These are phyloP conservation scores for Oscheius myriophilus DNA, from an alignment of 2,888 invertebrate species.

Conservation along the genomic window DNA sequence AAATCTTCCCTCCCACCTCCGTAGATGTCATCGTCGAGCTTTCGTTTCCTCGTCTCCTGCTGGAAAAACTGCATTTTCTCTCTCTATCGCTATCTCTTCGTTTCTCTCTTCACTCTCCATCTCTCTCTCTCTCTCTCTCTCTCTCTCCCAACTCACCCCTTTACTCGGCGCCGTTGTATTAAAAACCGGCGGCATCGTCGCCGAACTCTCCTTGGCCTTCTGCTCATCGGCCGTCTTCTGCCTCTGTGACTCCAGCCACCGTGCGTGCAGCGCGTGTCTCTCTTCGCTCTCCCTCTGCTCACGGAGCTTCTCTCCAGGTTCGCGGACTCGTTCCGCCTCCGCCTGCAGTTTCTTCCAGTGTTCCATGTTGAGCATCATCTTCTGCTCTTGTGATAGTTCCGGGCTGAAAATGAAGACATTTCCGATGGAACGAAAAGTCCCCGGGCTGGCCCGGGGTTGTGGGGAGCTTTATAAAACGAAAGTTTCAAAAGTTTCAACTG, in stretches of 20 bases:
- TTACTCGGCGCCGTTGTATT: slow-evolving; percentile 11
- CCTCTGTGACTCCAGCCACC: not conserved
- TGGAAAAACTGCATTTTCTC: too few species aligned
- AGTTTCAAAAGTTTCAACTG: too few species aligned
- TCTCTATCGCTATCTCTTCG: not conserved
- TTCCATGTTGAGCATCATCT: not conserved
- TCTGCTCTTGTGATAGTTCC: not conserved
- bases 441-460: too few species aligned
- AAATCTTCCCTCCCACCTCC: too few species aligned
- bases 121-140: slow-evolving; percentile 11
- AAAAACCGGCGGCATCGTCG: not conserved
- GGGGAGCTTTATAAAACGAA: too few species aligned
- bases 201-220: slow-evolving; percentile 11
- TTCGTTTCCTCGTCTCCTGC: too few species aligned
- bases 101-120: slow-evolving; percentile 8
- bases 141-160: not conserved
- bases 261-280: not conserved
- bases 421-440: too few species aligned
- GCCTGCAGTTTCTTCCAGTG: not conserved
- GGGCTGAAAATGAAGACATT: too few species aligned
- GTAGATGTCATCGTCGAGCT: too few species aligned
- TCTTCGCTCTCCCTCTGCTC: not conserved
- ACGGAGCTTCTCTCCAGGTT: not conserved
- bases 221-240: slow-evolving; percentile 13
- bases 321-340: not conserved